These are phyloP conservation scores for Drosophila mauritiana DNA, from an alignment of 1,140 invertebrate genomes.

Conservation along the genomic window DNA sequence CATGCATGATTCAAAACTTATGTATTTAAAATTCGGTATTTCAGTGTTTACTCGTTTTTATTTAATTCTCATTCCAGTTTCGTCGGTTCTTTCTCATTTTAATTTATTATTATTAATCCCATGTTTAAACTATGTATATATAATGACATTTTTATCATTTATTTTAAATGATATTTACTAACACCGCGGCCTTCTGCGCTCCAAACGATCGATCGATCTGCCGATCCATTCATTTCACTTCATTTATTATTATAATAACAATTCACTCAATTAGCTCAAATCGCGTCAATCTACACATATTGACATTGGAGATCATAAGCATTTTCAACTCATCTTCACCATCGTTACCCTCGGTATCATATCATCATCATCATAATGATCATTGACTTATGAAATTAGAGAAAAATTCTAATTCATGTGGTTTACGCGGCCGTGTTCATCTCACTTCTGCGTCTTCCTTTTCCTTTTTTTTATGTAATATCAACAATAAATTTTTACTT, in stretches of 20 bases:
- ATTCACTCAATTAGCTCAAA: slow-evolving; percentile 82
- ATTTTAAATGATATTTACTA: slow-evolving; percentile 80
- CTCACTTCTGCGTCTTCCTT: slow-evolving; percentile 20
- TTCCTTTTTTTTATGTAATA: slow-evolving; percentile 66
- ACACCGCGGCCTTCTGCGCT: slow-evolving; percentile 61
- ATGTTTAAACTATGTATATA: slow-evolving; percentile 83
- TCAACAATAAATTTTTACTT: slow-evolving; percentile 82
- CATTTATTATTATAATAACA: slow-evolving; percentile 80
- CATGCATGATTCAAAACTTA: slow-evolving; percentile 51
- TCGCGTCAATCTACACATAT: slow-evolving; percentile 76
- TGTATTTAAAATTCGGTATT: slow-evolving; percentile 67
- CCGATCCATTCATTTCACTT: slow-evolving; percentile 52
- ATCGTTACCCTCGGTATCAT: slow-evolving; percentile 40
- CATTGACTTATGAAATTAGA: slow-evolving; percentile 75
- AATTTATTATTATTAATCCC: slow-evolving; percentile 74
- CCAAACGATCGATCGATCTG: slow-evolving; percentile 44
- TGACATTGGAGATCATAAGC: slow-evolving; percentile 76
- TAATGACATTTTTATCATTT: slow-evolving; percentile 76
- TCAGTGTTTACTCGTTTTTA: slow-evolving; percentile 63
- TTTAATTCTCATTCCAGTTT: slow-evolving; percentile 47
- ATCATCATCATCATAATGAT: slow-evolving; percentile 38
- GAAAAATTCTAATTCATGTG: slow-evolving; percentile 80
- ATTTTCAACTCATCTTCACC: slow-evolving; percentile 62
- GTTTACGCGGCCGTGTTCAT: slow-evolving; percentile 21
- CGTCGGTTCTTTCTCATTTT: slow-evolving; percentile 37